phyloP scores from a whole-genome alignment of 1,140 invertebrate species.

The Drosophila elegans region DNA sequence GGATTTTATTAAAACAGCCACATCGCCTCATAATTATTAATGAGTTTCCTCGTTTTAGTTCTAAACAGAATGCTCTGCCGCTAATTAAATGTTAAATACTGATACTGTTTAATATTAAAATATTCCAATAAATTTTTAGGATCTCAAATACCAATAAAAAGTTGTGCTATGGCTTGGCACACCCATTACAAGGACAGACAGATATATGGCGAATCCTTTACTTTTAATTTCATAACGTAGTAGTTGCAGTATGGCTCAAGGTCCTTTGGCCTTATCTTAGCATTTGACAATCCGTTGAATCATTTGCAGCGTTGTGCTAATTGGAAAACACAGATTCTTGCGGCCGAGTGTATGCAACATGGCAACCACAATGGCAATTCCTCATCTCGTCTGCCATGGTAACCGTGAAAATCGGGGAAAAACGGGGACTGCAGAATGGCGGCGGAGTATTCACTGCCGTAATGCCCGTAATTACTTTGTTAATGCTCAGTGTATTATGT shows the following conservation, averaged over 20 bases:
- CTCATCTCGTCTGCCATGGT: slow-evolving; percentile 29
- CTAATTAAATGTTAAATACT: too few species aligned
- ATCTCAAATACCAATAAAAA: too few species aligned
- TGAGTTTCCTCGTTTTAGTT: too few species aligned
- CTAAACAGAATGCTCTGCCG: too few species aligned
- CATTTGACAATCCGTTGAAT: slow-evolving; percentile 3
- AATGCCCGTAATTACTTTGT: slow-evolving; percentile 80
- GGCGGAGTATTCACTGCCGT: slow-evolving; percentile 33
- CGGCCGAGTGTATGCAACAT: slow-evolving; percentile 12
- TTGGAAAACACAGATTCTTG: slow-evolving; percentile 18
- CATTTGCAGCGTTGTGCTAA: slow-evolving; percentile 38
- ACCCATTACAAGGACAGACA: not conserved
- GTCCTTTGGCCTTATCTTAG: slow-evolving; percentile 17
- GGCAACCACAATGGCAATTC: slow-evolving; percentile 29
- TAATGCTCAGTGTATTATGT: slow-evolving; percentile 74
- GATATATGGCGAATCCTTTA: slow-evolving; percentile 25
- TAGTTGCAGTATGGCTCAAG: too few species aligned
- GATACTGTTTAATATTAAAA: too few species aligned
- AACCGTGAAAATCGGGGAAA: slow-evolving; percentile 38
- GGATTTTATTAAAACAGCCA: not conserved
- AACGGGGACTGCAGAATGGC: slow-evolving; percentile 42
- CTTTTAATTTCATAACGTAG: slow-evolving; percentile 4
- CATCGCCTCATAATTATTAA: too few species aligned
- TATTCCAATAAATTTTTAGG: too few species aligned
- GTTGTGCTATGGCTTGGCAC: not conserved